These are phyloP conservation scores for Calidris pygmaea DNA, from an alignment of 2,113 vertebrate species.

Conservation along the genomic window DNA sequence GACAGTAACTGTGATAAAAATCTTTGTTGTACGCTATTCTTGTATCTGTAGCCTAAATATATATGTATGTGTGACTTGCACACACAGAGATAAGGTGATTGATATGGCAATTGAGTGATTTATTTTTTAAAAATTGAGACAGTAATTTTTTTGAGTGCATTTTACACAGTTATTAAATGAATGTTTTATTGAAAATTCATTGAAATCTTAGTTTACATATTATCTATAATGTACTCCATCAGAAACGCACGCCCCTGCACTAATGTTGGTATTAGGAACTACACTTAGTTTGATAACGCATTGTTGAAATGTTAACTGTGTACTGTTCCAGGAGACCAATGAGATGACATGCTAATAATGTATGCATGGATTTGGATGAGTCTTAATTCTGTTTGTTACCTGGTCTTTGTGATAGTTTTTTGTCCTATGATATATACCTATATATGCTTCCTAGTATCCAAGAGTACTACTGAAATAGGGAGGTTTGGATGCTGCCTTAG, in stretches of 20 bases:
- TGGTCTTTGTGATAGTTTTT: neutral
- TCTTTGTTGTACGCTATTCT: neutral
- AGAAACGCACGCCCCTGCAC: neutral
- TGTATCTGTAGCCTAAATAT: neutral
- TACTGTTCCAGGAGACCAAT: neutral
- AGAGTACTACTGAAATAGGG: neutral
- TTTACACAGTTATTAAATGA: neutral
- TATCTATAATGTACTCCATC: neutral
- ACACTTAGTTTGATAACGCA: neutral
- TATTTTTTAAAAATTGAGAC: neutral
- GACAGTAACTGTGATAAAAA: neutral
- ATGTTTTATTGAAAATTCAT: neutral
- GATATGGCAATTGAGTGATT: neutral
- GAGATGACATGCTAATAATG: neutral
- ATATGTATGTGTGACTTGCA: neutral
- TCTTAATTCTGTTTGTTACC: neutral
- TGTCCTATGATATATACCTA: neutral
- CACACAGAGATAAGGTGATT: neutral
- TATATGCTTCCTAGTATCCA: neutral
- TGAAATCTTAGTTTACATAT: neutral
- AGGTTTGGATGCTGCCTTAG: neutral
- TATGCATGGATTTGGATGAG: neutral
- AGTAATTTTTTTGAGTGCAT: neutral
- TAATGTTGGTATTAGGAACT: neutral
- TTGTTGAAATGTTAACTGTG: neutral